Evolutionary conservation across 2,888 invertebrate genomes (phyloP).

Genomic region (Agrotis exclamationis): DNA sequence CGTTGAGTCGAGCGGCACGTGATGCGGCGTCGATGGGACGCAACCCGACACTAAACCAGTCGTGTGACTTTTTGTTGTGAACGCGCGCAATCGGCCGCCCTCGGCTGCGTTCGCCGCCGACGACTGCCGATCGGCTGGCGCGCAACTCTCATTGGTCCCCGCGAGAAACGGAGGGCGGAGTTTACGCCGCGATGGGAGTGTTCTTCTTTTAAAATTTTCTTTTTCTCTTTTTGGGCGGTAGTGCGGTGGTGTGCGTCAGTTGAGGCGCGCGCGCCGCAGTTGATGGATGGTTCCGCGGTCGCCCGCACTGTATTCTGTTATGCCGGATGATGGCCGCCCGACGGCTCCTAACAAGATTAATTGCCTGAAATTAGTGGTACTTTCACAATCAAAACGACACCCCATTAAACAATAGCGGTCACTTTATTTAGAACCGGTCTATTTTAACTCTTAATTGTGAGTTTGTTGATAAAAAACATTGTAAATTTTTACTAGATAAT

Average conservation of each 20-base stretch:
- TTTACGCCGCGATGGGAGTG: slow-evolving; percentile 84
- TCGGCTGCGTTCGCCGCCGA: slow-evolving; percentile 80
- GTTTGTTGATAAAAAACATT: slow-evolving; percentile 48
- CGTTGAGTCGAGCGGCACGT: slow-evolving; percentile 79
- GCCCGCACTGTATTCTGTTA: slow-evolving; percentile 75
- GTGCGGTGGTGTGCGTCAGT: slow-evolving; percentile 88
- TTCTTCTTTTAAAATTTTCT: slow-evolving; percentile 90
- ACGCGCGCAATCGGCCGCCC: slow-evolving; percentile 84
- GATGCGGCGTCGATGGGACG: slow-evolving; percentile 90
- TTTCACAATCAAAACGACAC: slow-evolving; percentile 61
- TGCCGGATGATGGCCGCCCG: slow-evolving; percentile 61
- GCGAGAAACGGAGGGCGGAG: slow-evolving; percentile 79
- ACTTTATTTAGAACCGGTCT: slow-evolving; percentile 49
- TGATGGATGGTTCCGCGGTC: slow-evolving; percentile 85
- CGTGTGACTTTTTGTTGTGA: slow-evolving; percentile 90
- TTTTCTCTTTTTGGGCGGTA: slow-evolving; percentile 90
- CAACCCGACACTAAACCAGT: slow-evolving; percentile 91
- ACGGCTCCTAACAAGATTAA: slow-evolving; percentile 62
- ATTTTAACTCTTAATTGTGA: slow-evolving; percentile 61
- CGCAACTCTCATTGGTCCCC: slow-evolving; percentile 74
- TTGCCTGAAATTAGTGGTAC: slow-evolving; percentile 65
- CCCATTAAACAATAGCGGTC: slow-evolving; percentile 57
- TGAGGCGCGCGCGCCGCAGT: slow-evolving; percentile 83
- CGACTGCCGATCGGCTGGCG: slow-evolving; percentile 72
- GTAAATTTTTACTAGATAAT: slow-evolving; percentile 10